phyloP scores from a whole-genome alignment of 2,797 vertebrate species.

The Anabas testudineus region DNA sequence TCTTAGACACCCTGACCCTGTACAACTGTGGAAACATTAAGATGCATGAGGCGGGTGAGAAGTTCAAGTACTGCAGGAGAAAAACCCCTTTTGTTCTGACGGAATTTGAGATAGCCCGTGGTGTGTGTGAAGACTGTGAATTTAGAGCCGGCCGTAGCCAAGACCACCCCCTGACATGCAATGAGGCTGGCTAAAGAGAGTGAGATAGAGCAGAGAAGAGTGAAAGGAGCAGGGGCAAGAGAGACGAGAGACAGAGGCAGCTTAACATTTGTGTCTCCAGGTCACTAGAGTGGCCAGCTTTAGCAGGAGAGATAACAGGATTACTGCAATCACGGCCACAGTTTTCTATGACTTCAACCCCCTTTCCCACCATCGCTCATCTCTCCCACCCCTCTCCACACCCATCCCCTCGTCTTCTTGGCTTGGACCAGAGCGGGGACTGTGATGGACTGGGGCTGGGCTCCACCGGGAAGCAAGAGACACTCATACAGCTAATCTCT shows the following conservation, averaged over 20 bases:
- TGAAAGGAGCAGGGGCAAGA: constrained; percentile 64
- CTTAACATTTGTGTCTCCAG: constrained; percentile 87
- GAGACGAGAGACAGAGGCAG: constrained; percentile 77
- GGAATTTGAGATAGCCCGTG: constrained; percentile 76
- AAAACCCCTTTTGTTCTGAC: constrained; percentile 79
- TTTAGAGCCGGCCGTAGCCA: constrained; percentile 72
- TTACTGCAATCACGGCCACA: constrained; percentile 84
- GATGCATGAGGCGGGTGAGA: constrained; percentile 74
- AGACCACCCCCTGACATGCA: constrained; percentile 83
- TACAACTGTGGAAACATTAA: constrained; percentile 67
- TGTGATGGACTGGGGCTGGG: constrained; percentile 79
- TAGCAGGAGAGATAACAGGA: constrained; percentile 88
- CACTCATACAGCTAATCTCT: constrained; percentile 85
- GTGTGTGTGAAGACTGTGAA: constrained; percentile 79
- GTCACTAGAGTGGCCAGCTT: constrained; percentile 86
- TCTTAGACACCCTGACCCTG: constrained; percentile 58
- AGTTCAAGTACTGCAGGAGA: constrained; percentile 75
- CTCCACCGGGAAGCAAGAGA: constrained; percentile 80
- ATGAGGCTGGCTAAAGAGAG: constrained; percentile 78
- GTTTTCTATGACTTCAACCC: constrained; percentile 79
- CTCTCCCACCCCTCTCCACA: constrained; percentile 35
- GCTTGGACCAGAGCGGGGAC: constrained; percentile 73
- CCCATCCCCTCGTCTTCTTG: constrained; percentile 59
- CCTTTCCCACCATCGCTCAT: constrained; percentile 57
- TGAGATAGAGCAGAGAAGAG: constrained; percentile 69